Base-by-base conservation (phyloP, 2,888 invertebrate species). In the Selenia dentaria region DNA sequence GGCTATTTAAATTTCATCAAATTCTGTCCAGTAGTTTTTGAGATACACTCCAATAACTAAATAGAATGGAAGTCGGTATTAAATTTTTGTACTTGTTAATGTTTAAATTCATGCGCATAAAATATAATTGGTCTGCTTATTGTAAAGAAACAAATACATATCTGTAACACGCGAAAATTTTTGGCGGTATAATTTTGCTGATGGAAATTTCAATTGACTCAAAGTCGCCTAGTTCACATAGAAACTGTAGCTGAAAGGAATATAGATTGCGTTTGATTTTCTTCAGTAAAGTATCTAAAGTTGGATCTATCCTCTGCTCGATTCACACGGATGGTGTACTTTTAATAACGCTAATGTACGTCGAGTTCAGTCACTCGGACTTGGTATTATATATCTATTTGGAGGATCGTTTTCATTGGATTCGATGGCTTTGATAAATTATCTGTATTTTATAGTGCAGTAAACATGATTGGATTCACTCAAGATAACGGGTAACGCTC, bases 271-370 rank as follows among this genome's bases (percentile, higher is more conserved):
- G 14, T n/a, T 33, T 38, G 27, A 33, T 44, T 26, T 44, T 32
- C 24, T 24, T 12, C 26, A 9, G 22, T 16, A 10, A 28, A 14
- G n/a, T 24, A 35, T 27, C 33, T 18, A 32, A 37, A 28, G 28
- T 34, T 45, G 11, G 33, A 29, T 44, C 20, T 39, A 22, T 38
- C 33, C 16, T 13, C 10, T 12, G 28, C 43, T 27, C 26, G n/a
- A n/a, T 10, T 14, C 28, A 27, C 10, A 38, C 14, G 25, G 20
- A 34, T 39, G 39, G 34, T 31, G 34, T 35, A 31, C 39, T 39
- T 39, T 39, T 45, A 45, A 45, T 39, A 45, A 39, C 33, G 24
- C 24, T 45, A 45, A 45, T 45, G 45, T 29, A n/a, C n/a, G n/a
- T n/a, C n/a, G n/a, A n/a, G n/a, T n/a, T n/a, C n/a, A n/a, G n/a